Evolutionary conservation across 2,797 vertebrate species (phyloP).

Genomic region (Hippopotamyrus pictus): DNA sequence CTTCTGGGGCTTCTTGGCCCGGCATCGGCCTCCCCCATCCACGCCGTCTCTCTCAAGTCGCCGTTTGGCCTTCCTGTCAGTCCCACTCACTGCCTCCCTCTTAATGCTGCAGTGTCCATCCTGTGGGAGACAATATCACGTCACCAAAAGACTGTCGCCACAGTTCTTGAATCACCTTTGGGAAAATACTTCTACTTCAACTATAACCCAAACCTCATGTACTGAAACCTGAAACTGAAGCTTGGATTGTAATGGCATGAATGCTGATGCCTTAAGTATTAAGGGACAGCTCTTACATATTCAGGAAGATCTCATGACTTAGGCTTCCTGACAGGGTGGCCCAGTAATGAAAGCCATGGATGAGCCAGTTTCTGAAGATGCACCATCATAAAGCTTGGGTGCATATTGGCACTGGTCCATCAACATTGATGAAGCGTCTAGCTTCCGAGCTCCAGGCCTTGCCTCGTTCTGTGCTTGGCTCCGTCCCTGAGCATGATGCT

Average conservation of each 20-base stretch:
- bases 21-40: conserved; percentile 53
- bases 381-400: neutral
- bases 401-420: neutral
- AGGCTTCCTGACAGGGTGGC: neutral
- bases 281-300: neutral
- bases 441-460: conserved; percentile 17
- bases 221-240: neutral
- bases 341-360: neutral
- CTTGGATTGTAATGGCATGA: neutral
- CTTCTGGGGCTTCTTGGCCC: conserved; percentile 73
- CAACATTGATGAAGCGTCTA: conserved; percentile 17
- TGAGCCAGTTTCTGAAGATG: neutral
- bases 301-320: neutral
- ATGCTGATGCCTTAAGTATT: neutral
- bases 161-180: neutral
- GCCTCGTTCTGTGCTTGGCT: conserved; percentile 53
- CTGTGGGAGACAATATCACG: conserved; percentile 44
- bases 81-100: conserved; percentile 59
- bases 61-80: conserved; percentile 78
- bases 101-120: conserved; percentile 62
- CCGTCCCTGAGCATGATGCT: conserved; percentile 39
- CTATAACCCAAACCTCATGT: neutral
- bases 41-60: conserved; percentile 73
- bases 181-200: neutral
- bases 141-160: neutral